phyloP scores from a whole-genome alignment of 1,140 invertebrate species.

The Zaprionus ornatus region DNA sequence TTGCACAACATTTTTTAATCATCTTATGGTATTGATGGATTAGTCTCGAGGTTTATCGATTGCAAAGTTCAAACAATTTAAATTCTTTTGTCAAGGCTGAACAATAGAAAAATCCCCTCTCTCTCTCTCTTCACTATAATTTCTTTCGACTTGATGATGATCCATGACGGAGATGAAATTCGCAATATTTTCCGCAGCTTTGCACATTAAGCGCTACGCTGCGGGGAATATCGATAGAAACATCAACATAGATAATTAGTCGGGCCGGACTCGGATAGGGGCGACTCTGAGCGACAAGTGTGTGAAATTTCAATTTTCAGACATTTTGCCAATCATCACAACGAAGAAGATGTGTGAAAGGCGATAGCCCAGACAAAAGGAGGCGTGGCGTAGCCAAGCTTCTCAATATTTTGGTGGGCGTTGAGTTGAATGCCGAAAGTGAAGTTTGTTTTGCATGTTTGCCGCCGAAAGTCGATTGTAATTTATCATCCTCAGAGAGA shows the following conservation, averaged over 20 bases:
- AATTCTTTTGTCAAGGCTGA: slow-evolving; percentile 7
- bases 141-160: slow-evolving; percentile 28
- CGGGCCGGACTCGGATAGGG: neutral
- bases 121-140: neutral
- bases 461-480: slow-evolving; percentile 25
- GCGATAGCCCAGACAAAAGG: neutral
- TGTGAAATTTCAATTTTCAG: slow-evolving; percentile 73
- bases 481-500: slow-evolving; percentile 6
- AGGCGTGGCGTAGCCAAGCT: slow-evolving; percentile 27
- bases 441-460: slow-evolving; percentile 44
- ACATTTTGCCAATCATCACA: slow-evolving; percentile 36
- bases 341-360: slow-evolving; percentile 20
- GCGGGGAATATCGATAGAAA: slow-evolving; percentile 57
- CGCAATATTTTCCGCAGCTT: slow-evolving; percentile 13
- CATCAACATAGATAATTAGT: slow-evolving; percentile 59
- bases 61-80: slow-evolving; percentile 3
- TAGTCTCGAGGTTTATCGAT: neutral
- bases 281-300: slow-evolving; percentile 64
- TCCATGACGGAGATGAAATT: slow-evolving; percentile 53
- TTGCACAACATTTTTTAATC: slow-evolving; percentile 1
- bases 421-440: slow-evolving; percentile 38
- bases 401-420: slow-evolving; percentile 21
- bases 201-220: slow-evolving; percentile 17
- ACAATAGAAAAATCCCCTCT: slow-evolving; percentile 16
- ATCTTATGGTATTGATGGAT: neutral